Evolutionary conservation across 2,113 vertebrate genomes (phyloP), one percentile per base, ranked within the genome.

Genomic region (Steatornis caripensis): DNA sequence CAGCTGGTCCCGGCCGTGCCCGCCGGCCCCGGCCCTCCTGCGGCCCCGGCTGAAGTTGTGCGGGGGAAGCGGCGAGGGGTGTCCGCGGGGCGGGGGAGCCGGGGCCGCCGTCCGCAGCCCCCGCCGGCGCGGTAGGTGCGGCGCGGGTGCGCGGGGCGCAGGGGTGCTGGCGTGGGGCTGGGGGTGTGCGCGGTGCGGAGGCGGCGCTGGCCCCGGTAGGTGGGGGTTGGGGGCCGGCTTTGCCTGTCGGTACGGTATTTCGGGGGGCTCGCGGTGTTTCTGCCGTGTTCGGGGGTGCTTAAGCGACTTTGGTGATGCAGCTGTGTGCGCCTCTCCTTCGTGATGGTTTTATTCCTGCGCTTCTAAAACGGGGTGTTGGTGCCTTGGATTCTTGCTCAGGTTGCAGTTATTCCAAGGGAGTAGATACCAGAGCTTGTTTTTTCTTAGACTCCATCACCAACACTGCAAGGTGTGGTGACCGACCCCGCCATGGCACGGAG

Each of bases 1-100:
- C 98, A 98, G 98, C 98, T 97, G 98, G 96, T 95, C 78, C 93
- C 93, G 83, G 46, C 88, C 30, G 95, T 57, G 84, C 93, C 84
- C 46, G 92, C 37, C 79, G 8, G 62, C 19, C 37, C 81, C 24
- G 93, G 92, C 87, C 83, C 92, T 84, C 51, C 29, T n/a, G 37
- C 79, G 41, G 77, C 41, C 69, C 19, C 13, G 57, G 48, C 27
- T 22, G 85, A 12, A 39, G 37, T 32, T 6, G n/a, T 7, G 22
- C 55, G 69, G 48, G 20, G 79, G 21, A 16, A 30, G 66, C 13
- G 75, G 51, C 55, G 66, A 43, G 49, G 20, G 39, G 61, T 19
- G 77, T n/a, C 62, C 14, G 43, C 39, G 62, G 5, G 57, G 26
- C n/a, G n/a, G n/a, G n/a, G 41, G 41, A 26, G 43, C 51, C 22